phyloP scores from a whole-genome alignment of 2,113 vertebrate genomes.

The Zosterops borbonicus region DNA sequence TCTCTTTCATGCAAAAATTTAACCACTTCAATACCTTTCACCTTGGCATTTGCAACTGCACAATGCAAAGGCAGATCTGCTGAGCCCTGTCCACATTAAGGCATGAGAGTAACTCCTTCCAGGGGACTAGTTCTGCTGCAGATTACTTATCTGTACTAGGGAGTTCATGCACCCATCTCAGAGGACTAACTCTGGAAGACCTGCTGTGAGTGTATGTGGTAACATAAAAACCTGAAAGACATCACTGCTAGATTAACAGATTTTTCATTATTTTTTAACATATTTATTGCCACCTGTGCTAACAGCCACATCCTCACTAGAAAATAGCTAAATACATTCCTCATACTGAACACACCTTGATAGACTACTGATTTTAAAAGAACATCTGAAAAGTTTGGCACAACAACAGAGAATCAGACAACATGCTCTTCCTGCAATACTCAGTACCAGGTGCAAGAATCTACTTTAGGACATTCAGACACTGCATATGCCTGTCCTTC shows the following conservation, averaged over 20 bases:
- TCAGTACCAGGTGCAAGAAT: neutral
- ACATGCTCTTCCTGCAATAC: neutral
- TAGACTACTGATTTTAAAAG: neutral
- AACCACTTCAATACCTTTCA: neutral
- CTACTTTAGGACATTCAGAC: neutral
- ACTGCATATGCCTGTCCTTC: neutral
- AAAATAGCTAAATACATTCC: neutral
- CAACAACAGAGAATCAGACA: neutral
- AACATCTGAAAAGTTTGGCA: neutral
- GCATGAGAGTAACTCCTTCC: neutral
- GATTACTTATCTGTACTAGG: neutral
- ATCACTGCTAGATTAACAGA: neutral
- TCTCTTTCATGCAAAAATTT: neutral
- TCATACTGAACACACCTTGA: neutral
- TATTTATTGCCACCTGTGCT: neutral
- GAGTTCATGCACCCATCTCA: neutral
- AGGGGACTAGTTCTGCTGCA: neutral
- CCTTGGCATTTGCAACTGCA: neutral
- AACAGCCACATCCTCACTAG: neutral
- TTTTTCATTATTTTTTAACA: neutral
- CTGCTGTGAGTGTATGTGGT: neutral
- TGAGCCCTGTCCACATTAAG: accelerated
- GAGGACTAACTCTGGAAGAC: neutral
- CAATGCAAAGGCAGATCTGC: neutral
- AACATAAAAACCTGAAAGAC: neutral